Evolutionary conservation across 2,113 vertebrate genomes (phyloP).

Genomic region (Amphiprion percula): DNA sequence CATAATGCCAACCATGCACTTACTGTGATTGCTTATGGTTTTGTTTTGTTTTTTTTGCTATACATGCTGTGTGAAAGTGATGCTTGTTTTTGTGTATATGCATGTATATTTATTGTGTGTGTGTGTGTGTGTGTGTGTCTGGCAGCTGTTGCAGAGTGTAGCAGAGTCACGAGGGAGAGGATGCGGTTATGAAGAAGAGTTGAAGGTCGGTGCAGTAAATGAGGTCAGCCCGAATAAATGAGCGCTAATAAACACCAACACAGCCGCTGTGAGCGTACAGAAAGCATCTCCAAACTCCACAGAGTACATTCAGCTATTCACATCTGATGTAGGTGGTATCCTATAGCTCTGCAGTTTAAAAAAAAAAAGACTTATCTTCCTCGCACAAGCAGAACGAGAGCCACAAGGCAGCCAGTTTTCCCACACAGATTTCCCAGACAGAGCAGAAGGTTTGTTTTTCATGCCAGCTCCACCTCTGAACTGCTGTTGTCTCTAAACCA

Average conservation of each 20-base stretch:
- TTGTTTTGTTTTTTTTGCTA: slow-evolving; percentile 37
- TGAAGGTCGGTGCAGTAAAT: slow-evolving; percentile 82
- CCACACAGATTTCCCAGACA: slow-evolving; percentile 63
- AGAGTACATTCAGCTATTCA: slow-evolving; percentile 33
- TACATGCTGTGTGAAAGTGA: slow-evolving; percentile 20
- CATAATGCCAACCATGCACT: slow-evolving; percentile 28
- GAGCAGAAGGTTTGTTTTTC: slow-evolving; percentile 60
- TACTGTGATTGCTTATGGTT: slow-evolving; percentile 55
- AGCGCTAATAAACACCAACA: slow-evolving; percentile 63
- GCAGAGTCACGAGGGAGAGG: slow-evolving; percentile 73
- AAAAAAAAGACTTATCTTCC: slow-evolving; percentile 35
- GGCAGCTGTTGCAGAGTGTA: slow-evolving; percentile 74
- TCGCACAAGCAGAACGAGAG: slow-evolving; percentile 1
- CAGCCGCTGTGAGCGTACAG: slow-evolving; percentile 11
- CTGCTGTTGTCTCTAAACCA: slow-evolving; percentile 64
- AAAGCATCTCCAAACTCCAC: slow-evolving; percentile 15
- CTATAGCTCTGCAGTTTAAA: slow-evolving; percentile 23
- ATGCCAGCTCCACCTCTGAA: slow-evolving; percentile 71
- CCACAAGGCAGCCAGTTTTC: slow-evolving; percentile 36
- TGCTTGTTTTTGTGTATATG: slow-evolving; percentile 14
- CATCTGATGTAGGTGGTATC: slow-evolving; percentile 52
- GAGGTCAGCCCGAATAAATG: slow-evolving; percentile 79
- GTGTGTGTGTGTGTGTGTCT: slow-evolving; percentile 39
- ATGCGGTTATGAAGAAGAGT: slow-evolving; percentile 76
- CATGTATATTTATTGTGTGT: slow-evolving; percentile 25